Conservation (phyloP, 1,140 invertebrate species). For the Aleiodes sp. region DNA sequence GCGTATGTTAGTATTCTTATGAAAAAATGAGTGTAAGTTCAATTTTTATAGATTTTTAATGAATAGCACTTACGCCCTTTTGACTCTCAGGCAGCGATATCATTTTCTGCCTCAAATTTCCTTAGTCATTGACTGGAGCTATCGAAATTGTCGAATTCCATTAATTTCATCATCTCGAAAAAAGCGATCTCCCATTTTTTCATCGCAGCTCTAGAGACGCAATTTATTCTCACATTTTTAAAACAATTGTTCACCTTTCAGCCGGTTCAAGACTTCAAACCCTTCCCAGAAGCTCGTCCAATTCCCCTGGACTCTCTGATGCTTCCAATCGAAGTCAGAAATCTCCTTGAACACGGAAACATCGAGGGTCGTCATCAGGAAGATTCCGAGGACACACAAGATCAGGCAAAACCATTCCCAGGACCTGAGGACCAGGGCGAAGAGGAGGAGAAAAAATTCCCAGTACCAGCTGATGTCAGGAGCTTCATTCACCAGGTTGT, state of each 20-base stretch:
- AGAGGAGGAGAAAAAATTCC: constrained; percentile 54
- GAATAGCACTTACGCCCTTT: not conserved
- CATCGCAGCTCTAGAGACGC: no score
- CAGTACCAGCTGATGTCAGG: constrained; percentile 55
- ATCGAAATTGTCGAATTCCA: no score
- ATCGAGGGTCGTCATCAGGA: constrained; percentile 54
- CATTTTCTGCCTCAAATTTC: no score
- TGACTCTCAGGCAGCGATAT: not conserved
- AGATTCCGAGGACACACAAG: constrained; percentile 45
- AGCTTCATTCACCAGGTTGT: constrained; percentile 59
- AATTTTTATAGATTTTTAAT: no score
- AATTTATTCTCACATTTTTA: no score
- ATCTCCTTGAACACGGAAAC: constrained; percentile 58
- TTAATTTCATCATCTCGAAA: no score
- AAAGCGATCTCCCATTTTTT: no score
- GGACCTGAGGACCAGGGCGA: constrained; percentile 53
- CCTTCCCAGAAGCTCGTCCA: constrained; percentile 53
- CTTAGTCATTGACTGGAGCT: no score
- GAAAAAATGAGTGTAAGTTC: no score
- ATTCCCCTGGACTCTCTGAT: constrained; percentile 55
- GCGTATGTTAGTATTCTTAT: no score
- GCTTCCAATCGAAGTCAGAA: constrained; percentile 57
- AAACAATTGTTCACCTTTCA: constrained; percentile 21
- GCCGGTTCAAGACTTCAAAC: constrained; percentile 55
- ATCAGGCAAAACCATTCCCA: constrained; percentile 53